Evolutionary conservation across 2,113 vertebrate species (phyloP), one percentile per base, ranked within the genome.

Genomic region (Channa maculata): DNA sequence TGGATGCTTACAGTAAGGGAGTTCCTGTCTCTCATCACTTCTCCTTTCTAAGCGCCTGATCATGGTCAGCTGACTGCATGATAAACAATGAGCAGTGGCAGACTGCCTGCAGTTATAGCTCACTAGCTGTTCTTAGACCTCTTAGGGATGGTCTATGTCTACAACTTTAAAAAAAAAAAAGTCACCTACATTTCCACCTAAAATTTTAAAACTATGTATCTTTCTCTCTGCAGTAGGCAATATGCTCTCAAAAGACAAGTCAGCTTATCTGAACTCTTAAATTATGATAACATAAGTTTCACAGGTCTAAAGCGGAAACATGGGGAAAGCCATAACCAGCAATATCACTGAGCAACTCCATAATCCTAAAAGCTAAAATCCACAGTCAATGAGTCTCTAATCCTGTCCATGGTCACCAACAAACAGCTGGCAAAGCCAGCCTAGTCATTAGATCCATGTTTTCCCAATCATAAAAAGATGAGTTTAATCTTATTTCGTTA

Each of bases 361-460:
- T 95, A 94, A 95, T 94, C 93, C 92, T 86, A 84, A 94, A 92
- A 92, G 91, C 91, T 90, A 75, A 93, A 94, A 92, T 91, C 93
- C 87, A 83, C 87, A 77, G 84, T 91, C 88, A 91, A 86, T 86
- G 91, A 89, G 73, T 85, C 90, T 85, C 64, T 94, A 94, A 94
- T 94, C 93, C 90, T 66, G 87, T 83, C 91, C 86, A 88, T 86
- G 81, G 80, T 83, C 85, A 86, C 88, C 71, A 86, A 89, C 85
- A 91, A 90, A 92, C 91, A 94, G 89, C 87, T 90, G 92, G 89
- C 79, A 75, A 80, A 92, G 79, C 84, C 79, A 77, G 50, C 33
- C 15, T 51, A 55, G 59, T 78, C 68, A 84, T 87, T 87, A 82
- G 63, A 82, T 88, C 92, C 87, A 85, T 87, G 81, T 82, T 86